Evolutionary conservation across 2,888 invertebrate genomes (phyloP), one percentile per base, ranked within the genome.

Genomic region (Rugalucina vietnamica): DNA sequence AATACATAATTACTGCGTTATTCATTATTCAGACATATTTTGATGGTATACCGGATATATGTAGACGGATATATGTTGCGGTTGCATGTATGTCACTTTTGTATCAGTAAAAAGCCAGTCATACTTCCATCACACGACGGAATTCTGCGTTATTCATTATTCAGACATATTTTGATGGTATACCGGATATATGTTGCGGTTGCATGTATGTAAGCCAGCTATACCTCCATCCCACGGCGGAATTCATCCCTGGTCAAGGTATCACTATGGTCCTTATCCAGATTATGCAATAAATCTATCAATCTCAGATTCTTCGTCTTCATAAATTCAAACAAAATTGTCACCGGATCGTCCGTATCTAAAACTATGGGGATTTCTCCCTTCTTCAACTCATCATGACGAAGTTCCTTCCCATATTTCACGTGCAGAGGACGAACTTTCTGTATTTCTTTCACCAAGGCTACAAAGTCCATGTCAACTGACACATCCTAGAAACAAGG

Each of bases 231-330:
- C 34, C 92, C 93, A 39, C 89, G 77, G 34, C 88, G 88, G 50
- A 93, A 87, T 70, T 93, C 93, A 39, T 90, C 89, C 50, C 91
- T 84, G 0, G 91, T 88, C n/a, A 93, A 60, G 0, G 91, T 90
- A 14, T 91, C 90, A 76, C 91, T 92, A 50, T 90, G 88, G 77
- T 92, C 92, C 80, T 89, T 91, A 81, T 93, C 93, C 10, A 93
- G 84, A 29, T 87, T 90, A 54, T 90, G 90, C 54, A 93, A 85
- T 29, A 93, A 76, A 74, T 93, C 93, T 50, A 92, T 91, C 54
- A 93, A 78, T 34, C 92, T 82, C 0, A 93, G 76, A 57, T 91
- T 91, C 75, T 88, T 89, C 37, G 88, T 87, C 57, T 90, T 90
- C 84, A 90, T 91, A 76, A 89, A 91, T 73, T 92, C 92, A 77